Evolutionary conservation across 2,113 vertebrate genomes (phyloP).

Genomic region (Acanthisitta chloris): DNA sequence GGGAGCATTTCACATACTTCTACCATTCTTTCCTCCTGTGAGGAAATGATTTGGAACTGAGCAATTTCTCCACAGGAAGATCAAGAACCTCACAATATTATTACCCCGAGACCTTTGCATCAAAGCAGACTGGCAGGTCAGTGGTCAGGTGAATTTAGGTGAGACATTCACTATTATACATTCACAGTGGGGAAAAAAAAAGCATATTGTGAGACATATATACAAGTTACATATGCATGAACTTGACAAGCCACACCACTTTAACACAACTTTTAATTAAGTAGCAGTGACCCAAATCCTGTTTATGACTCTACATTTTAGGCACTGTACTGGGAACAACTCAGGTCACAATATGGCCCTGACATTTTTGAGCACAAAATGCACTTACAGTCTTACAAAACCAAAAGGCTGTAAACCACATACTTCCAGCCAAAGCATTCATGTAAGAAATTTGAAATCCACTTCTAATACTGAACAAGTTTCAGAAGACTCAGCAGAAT

Average conservation of each 20-base stretch:
- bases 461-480: background rate
- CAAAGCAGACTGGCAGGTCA: background rate
- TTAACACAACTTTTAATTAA: background rate
- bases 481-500: background rate
- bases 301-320: background rate
- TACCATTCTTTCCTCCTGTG: background rate
- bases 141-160: background rate
- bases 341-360: background rate
- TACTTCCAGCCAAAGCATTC: background rate
- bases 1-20: background rate
- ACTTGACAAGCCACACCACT: background rate
- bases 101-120: background rate
- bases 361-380: background rate
- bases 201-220: background rate
- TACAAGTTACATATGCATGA: background rate
- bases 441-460: background rate
- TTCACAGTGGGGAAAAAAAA: background rate
- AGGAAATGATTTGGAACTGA: background rate
- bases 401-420: background rate
- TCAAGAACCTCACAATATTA: background rate
- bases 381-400: background rate
- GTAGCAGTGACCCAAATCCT: background rate
- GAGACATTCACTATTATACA: background rate
- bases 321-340: background rate
- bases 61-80: background rate